These are phyloP conservation scores for Paralvinella palmiformis DNA, from an alignment of 1,140 invertebrate genomes.

Conservation along the genomic window DNA sequence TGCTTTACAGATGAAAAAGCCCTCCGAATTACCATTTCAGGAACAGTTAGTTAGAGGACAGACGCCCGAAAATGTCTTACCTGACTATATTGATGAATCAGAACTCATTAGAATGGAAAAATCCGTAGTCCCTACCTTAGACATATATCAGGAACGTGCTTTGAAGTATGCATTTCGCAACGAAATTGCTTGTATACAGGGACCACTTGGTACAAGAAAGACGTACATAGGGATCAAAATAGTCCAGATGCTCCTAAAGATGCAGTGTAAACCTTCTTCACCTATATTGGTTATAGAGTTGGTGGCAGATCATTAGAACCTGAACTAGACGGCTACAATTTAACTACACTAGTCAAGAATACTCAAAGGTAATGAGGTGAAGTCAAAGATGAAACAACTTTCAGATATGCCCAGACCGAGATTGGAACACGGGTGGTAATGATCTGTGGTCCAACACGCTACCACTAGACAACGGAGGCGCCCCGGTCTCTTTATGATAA, in stretches of 20 bases:
- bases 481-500: no score
- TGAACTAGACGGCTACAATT: no score
- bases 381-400: no score
- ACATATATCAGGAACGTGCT: not conserved
- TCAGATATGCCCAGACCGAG: no score
- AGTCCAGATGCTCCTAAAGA: not conserved
- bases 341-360: no score
- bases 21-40: not conserved
- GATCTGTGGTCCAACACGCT: no score
- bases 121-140: no score
- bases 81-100: not conserved
- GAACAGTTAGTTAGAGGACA: not conserved
- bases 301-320: no score
- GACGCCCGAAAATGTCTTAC: no score
- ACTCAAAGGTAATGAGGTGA: no score
- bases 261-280: not conserved
- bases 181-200: not conserved
- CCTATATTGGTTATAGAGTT: slow-evolving; percentile 12
- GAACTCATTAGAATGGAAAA: not conserved
- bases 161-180: not conserved
- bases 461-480: no score
- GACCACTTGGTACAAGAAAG: slow-evolving; percentile 10
- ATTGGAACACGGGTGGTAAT: no score
- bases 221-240: slow-evolving; percentile 9
- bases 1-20: slow-evolving; percentile 1